Base-by-base conservation (phyloP, 2,888 invertebrate genomes). In the Lasioglossum marginatum region DNA sequence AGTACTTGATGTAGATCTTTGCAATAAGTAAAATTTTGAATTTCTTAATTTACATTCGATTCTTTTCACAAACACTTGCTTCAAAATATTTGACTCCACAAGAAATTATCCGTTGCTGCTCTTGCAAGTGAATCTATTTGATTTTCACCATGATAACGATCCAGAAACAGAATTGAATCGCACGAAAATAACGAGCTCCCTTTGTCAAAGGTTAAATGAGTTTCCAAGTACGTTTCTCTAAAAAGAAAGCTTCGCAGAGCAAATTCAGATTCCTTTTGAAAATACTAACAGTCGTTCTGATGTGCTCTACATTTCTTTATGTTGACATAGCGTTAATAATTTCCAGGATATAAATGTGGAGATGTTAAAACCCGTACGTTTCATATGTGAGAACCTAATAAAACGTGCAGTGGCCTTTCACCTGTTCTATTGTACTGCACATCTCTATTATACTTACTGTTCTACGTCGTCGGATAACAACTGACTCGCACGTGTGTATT, bases 401-500 rank as follows among this genome's bases (percentile, higher is more conserved):
- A 60, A n/a, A 60, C 27, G 27, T 1, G 27, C 60, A 57, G 60
- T 12, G 1, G 14, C 4, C 27, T 12, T 60, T 60, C 60, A 27
- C 14, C 60, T 14, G 14, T 27, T 60, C 60, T 27, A 27, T 27
- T 4, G 60, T 4, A 31, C 5, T 34, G 34, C 8, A 34, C 23
- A 2, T 52, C 23, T 23, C 31, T 34, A 31, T 66, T 34, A 19
- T 34, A 16, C 34, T 60, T 2, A 34, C 8, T 63, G 63, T 63
- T 31, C 31, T 1, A 19, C 19, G 34, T 19, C 31, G 19, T 34
- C 31, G 34, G 19, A 23, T 27, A 60, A 27, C 66, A 31, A 66
- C 19, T 66, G 3, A 66, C 6, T 34, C 34, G 34, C 34, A 31
- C 60, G 14, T 66, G 6, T 70, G n/a, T 73, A 79, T 88, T 89